Base-by-base conservation (phyloP, 2,797 vertebrate species). In the Karalla daura region DNA sequence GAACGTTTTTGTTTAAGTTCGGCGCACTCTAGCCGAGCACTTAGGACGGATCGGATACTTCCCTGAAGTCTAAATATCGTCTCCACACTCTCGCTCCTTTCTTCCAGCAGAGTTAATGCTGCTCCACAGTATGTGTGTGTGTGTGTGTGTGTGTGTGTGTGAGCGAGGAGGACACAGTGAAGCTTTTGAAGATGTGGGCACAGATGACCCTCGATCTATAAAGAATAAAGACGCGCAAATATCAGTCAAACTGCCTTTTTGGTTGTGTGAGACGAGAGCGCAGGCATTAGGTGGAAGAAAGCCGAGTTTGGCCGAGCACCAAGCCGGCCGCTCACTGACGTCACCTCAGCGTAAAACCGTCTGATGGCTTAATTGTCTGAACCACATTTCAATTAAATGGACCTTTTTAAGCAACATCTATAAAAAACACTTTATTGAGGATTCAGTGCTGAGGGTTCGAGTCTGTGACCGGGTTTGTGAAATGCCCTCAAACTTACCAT, bases 41-140 rank as follows among this genome's bases (percentile, higher is more conserved):
- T 77, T 33, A 65, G 55, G 59, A 79, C 49, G 24, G 52, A 81
- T 51, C 47, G 7, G 63, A 66, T 67, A 73, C 60, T 70, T 80
- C 64, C 70, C 51, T 32, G 5, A 62, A 47, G 52, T 70, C 62
- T 61, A 66, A 78, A 84, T 69, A 70, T 27, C 39, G 52, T 69
- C 63, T 46, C 47, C 13, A 13, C 3, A 25, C 21, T 77, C 46
- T 54, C 30, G 28, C 17, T 41, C 17, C 51, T 58, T 74, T 54
- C 35, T 58, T 74, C 58, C 35, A 27, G 54, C 41, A 65, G 52
- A 65, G 49, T 71, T 71, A 58, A 78, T 52, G 41, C 47, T 55
- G 10, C 33, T 39, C 37, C 18, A 25, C 28, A 30, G 24, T 32
- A 33, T 23, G 61, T n/a, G n/a, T n/a, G n/a, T n/a, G n/a, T n/a